Conservation (phyloP, 2,113 vertebrate species). For the Lasiurus borealis region DNA sequence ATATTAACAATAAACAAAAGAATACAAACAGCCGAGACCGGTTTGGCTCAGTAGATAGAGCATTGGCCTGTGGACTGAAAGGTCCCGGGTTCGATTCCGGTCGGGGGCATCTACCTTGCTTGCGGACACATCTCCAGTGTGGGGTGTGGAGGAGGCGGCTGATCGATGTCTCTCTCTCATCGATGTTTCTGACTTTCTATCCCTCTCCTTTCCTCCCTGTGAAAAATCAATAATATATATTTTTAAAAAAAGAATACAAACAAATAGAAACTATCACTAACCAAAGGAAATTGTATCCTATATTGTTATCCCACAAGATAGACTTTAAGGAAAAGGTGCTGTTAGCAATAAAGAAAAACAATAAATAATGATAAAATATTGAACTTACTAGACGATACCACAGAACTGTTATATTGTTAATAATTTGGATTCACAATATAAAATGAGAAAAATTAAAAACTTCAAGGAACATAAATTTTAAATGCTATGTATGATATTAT, state of each 20-base stretch:
- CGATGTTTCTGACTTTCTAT: too few relatives aligned
- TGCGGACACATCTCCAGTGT: too few relatives aligned
- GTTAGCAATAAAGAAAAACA: not conserved
- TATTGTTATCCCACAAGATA: not conserved
- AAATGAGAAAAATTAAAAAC: not conserved
- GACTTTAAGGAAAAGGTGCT: not conserved
- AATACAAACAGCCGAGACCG: too few relatives aligned
- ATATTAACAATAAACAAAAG: not conserved
- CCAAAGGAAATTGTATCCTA: not conserved
- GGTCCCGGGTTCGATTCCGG: too few relatives aligned
- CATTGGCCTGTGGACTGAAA: too few relatives aligned
- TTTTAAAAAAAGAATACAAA: not conserved
- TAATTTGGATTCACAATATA: not conserved
- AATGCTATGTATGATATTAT: not conserved
- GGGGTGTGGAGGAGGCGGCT: too few relatives aligned
- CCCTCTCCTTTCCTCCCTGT: too few relatives aligned
- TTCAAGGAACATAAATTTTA: not conserved
- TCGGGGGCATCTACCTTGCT: too few relatives aligned
- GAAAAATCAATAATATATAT: not conserved
- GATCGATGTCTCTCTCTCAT: too few relatives aligned
- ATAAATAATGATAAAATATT: conserved; percentile 19
- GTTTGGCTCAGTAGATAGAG: too few relatives aligned
- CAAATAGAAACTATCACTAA: not conserved
- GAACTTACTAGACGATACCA: not conserved
- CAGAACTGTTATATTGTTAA: not conserved